phyloP scores from a whole-genome alignment of 2,888 invertebrate genomes.

The Hirtodrosophila cameraria region DNA sequence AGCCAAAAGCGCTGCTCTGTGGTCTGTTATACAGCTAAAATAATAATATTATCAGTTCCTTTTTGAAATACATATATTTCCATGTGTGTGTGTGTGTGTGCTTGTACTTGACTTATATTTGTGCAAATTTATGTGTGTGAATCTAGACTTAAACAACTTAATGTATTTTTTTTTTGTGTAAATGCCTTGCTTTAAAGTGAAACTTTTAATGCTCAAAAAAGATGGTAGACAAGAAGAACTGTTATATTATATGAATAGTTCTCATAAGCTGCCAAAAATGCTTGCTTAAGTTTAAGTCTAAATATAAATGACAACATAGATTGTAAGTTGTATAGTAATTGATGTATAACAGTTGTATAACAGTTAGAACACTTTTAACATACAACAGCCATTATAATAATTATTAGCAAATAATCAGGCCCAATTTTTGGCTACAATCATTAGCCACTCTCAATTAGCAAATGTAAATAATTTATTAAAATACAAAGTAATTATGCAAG shows the following conservation, averaged over 20 bases:
- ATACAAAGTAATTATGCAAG: constrained; percentile 10
- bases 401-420: constrained; percentile 40
- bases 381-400: constrained; percentile 41
- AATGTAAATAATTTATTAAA: constrained; percentile 50
- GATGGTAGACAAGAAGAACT: constrained; percentile 46
- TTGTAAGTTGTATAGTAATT: constrained; percentile 9
- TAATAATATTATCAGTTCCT: constrained; percentile 59
- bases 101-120: no score
- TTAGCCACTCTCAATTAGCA: constrained; percentile 48
- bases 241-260: constrained; percentile 34
- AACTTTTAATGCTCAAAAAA: constrained; percentile 78
- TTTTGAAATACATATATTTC: constrained; percentile 40
- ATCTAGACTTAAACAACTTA: constrained; percentile 30
- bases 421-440: constrained; percentile 12
- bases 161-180: constrained; percentile 14
- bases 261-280: constrained; percentile 51
- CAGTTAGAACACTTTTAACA: no score
- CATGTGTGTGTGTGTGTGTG: constrained; percentile 18
- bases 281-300: constrained; percentile 30
- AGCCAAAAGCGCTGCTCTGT: neutral
- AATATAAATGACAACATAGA: constrained; percentile 14
- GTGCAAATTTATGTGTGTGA: constrained; percentile 9
- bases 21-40: constrained; percentile 31
- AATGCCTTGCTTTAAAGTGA: constrained; percentile 68
- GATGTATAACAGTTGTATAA: constrained; percentile 30